Base-by-base conservation (phyloP, 2,797 vertebrate genomes). In the Anguilla megastoma region DNA sequence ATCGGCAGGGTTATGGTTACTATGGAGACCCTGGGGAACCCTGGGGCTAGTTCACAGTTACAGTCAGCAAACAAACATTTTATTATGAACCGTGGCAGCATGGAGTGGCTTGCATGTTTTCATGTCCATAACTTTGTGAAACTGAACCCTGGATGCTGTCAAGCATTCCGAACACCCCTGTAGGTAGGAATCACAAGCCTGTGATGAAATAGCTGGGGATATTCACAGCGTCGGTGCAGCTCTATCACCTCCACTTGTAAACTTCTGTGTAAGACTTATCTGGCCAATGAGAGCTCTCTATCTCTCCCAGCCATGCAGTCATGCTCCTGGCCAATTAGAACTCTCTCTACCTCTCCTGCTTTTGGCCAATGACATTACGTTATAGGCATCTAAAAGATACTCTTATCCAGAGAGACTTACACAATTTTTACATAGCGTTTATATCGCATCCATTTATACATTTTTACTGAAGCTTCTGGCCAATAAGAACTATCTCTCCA, bases 1-100 rank as follows among this genome's bases (percentile, higher is more conserved):
- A 91, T 89, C 74, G 91, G 88, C 89, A 84, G 86, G 88, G 91
- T 93, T 92, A 91, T 84, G 91, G 91, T 94, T 92, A 93, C 89
- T 79, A 88, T 83, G 1, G 88, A 92, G 92, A 36, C 36, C 18
- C 9, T 54, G 52, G 52, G 12, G 7, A 54, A 27, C 63, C 63
- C n/a, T 4, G n/a, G 63, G 63, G 5, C 10, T 69, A 69, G 63
- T 69, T 7, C 24, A 3, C 7, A 69, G 63, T 24, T n/a, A 8
- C n/a, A 27, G n/a, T n/a, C 63, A 9, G 63, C 7, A 69, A 27
- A 27, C n/a, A 60, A 60, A 4, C 58, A 60, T n/a, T 27, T 36
- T 36, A 36, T 27, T n/a, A 69, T 69, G 24, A 8, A 69, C 63
- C 9, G n/a, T 27, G 63, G 63, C 10, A 2, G 7, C 63, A 74